These are phyloP conservation scores for Sinhomidia bicolor DNA, from an alignment of 2,888 invertebrate species.

Conservation along the genomic window DNA sequence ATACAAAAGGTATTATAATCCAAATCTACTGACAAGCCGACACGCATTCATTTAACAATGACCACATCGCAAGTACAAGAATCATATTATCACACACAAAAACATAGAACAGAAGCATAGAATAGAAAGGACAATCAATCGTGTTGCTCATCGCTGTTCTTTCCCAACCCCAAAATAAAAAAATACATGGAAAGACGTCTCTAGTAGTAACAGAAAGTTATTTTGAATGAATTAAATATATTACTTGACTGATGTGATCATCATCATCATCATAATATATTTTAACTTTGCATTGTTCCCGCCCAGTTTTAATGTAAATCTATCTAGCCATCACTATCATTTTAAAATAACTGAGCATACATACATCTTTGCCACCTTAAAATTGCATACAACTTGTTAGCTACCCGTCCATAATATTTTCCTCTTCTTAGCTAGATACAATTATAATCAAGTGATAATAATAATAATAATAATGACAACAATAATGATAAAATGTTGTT, in stretches of 20 bases:
- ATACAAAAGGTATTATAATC: conserved; percentile 22
- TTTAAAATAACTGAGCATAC: conserved; percentile 11
- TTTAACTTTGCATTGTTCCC: conserved; percentile 22
- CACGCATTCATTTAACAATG: conserved; percentile 16
- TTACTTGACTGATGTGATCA: conserved; percentile 2
- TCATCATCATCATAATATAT: not conserved
- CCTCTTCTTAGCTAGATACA: not conserved
- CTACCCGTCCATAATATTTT: not conserved
- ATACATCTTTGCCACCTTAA: conserved; percentile 43
- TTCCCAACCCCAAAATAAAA: too few relatives aligned
- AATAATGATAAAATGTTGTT: not conserved
- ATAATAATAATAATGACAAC: not conserved
- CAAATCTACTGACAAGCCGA: conserved; percentile 41
- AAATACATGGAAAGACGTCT: too few relatives aligned
- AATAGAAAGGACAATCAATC: conserved; percentile 21
- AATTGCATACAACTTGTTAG: not conserved
- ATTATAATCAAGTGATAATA: not conserved
- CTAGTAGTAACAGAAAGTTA: too few relatives aligned
- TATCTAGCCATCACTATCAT: not conserved
- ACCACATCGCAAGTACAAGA: not conserved
- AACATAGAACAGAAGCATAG: too few relatives aligned
- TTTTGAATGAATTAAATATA: not conserved
- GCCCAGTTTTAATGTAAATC: conserved; percentile 38
- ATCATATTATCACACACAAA: not conserved
- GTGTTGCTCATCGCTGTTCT: not conserved